These are phyloP conservation scores for Coenonympha arcania DNA, from an alignment of 2,888 invertebrate genomes.

Conservation along the genomic window DNA sequence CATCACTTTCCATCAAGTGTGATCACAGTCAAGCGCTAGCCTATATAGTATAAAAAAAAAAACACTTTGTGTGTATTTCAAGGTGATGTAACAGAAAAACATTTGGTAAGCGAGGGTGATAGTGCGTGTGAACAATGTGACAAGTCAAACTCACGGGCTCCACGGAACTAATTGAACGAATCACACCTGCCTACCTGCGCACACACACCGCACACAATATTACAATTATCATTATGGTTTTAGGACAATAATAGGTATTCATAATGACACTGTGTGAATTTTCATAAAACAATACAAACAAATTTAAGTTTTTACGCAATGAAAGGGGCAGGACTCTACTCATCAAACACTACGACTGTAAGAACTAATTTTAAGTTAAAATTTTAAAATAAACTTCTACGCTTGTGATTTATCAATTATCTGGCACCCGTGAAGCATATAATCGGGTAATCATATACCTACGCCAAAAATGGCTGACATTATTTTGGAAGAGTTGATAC, in stretches of 20 bases:
- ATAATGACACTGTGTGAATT: constrained; percentile 26
- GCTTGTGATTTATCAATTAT: too few species aligned
- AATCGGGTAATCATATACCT: too few species aligned
- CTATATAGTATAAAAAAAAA: too few species aligned
- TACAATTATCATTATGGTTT: constrained; percentile 44
- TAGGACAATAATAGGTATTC: constrained; percentile 26
- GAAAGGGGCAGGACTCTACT: not conserved
- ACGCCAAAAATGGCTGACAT: too few species aligned
- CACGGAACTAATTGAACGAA: constrained; percentile 49
- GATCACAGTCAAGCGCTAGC: too few species aligned
- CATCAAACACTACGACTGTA: constrained; percentile 22
- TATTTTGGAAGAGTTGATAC: too few species aligned
- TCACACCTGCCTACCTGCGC: constrained; percentile 55
- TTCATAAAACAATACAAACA: constrained; percentile 18
- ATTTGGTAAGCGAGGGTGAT: constrained; percentile 18
- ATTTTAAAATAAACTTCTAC: too few species aligned
- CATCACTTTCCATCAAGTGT: too few species aligned
- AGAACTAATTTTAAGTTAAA: too few species aligned
- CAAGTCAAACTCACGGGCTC: constrained; percentile 52
- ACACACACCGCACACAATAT: constrained; percentile 42
- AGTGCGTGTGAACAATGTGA: constrained; percentile 51
- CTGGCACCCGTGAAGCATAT: too few species aligned
- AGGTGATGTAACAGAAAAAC: constrained; percentile 1
- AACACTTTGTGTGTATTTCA: too few species aligned
- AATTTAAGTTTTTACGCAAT: not conserved